phyloP scores from a whole-genome alignment of 1,140 invertebrate genomes.

The Panagrolaimus sp. region DNA sequence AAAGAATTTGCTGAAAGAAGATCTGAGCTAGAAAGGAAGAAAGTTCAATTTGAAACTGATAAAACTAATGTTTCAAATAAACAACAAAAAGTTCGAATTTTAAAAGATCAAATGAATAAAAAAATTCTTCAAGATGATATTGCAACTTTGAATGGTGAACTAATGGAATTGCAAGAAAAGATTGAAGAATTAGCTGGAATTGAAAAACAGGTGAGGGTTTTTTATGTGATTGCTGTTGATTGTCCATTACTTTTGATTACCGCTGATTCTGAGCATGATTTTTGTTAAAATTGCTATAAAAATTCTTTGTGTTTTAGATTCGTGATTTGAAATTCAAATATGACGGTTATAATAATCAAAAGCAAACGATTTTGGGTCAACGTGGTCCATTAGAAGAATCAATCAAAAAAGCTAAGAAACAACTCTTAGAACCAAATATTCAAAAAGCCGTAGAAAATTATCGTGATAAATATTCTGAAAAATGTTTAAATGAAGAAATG shows the following conservation, averaged over 20 bases:
- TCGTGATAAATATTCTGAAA: not conserved
- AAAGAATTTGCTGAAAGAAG: not conserved
- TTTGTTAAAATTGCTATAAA: no score
- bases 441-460: not conserved
- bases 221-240: not conserved
- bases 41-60: not conserved
- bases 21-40: not conserved
- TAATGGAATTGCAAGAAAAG: constrained; percentile 13
- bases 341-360: no score
- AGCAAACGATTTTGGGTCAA: not conserved
- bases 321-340: not conserved
- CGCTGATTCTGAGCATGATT: no score
- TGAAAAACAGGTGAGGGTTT: not conserved
- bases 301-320: constrained; percentile 3
- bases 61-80: constrained; percentile 13
- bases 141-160: constrained; percentile 31
- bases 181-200: not conserved
- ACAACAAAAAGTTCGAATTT: constrained; percentile 17
- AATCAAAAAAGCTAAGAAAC: not conserved
- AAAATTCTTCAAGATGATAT: constrained; percentile 25
- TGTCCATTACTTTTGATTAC: no score
- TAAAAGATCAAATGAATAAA: constrained; percentile 26
- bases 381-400: not conserved
- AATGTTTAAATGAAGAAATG: not conserved
- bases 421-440: constrained; percentile 61